Evolutionary conservation across 2,113 vertebrate species (phyloP).

Genomic region (Paedocypris sp.): DNA sequence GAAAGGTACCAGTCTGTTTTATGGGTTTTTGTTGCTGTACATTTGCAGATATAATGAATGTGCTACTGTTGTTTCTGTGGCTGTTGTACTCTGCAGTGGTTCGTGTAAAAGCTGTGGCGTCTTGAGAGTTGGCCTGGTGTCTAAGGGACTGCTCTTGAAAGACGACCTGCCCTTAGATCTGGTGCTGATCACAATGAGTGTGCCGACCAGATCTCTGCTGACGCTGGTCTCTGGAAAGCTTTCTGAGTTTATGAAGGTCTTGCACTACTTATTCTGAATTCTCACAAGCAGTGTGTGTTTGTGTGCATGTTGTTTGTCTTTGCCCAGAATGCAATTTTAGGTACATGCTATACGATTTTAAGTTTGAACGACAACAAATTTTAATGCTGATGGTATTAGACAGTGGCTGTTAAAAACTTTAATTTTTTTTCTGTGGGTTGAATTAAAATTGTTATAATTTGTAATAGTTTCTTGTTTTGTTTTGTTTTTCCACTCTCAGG

Average conservation of each 20-base stretch:
- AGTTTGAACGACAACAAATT: too few species aligned
- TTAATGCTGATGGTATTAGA: too few species aligned
- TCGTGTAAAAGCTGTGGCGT: constrained; percentile 68
- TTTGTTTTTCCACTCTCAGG: background rate
- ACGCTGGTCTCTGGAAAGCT: constrained; percentile 77
- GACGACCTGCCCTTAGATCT: constrained; percentile 86
- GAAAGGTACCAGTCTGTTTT: constrained; percentile 50
- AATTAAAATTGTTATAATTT: too few species aligned
- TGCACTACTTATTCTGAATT: background rate
- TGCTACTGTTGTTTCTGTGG: background rate
- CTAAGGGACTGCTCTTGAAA: constrained; percentile 87
- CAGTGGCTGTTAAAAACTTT: too few species aligned
- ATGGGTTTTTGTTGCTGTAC: too few species aligned
- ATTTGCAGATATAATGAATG: too few species aligned
- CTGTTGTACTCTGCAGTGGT: background rate
- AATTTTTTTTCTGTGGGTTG: too few species aligned
- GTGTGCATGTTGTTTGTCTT: too few species aligned
- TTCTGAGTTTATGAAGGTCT: constrained; percentile 73
- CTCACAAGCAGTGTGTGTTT: background rate
- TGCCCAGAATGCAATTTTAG: too few species aligned
- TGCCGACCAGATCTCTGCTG: constrained; percentile 76
- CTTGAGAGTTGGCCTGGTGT: constrained; percentile 86
- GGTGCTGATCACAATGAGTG: constrained; percentile 80
- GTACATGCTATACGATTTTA: too few species aligned
- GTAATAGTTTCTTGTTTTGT: too few species aligned